phyloP scores from a whole-genome alignment of 2,888 invertebrate genomes.

The Acanthosepion esculentum region DNA sequence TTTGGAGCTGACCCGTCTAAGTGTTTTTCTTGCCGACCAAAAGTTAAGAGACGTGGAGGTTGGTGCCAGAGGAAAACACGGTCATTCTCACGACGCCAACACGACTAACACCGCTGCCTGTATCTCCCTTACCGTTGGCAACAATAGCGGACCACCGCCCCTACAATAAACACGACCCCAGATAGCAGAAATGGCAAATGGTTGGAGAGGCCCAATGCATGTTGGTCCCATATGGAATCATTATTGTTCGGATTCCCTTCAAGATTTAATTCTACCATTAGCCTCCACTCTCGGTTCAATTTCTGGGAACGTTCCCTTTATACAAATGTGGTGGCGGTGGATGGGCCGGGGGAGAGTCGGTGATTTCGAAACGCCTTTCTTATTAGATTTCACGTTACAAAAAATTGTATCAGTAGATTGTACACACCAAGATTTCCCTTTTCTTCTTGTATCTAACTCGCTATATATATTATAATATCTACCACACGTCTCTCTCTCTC shows the following conservation, averaged over 20 bases:
- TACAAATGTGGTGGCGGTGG: neutral
- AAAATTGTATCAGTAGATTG: neutral
- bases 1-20: neutral
- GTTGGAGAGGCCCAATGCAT: neutral
- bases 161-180: neutral
- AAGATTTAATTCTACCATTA: neutral
- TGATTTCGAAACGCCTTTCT: neutral
- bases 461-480: too few relatives aligned
- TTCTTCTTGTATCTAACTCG: too few relatives aligned
- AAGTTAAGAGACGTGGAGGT: neutral
- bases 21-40: neutral
- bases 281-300: neutral
- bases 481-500: too few relatives aligned
- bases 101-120: too few relatives aligned
- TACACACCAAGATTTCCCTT: too few relatives aligned
- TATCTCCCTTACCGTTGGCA: neutral
- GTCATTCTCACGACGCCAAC: too few relatives aligned
- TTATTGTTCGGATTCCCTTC: neutral
- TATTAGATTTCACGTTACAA: neutral
- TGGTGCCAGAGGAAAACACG: too few relatives aligned
- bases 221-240: neutral
- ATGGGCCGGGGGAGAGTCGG: neutral
- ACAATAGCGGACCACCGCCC: neutral
- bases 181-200: neutral
- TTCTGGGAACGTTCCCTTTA: neutral